phyloP scores from a whole-genome alignment of 2,797 vertebrate genomes.

The Neosalanx taihuensis region DNA sequence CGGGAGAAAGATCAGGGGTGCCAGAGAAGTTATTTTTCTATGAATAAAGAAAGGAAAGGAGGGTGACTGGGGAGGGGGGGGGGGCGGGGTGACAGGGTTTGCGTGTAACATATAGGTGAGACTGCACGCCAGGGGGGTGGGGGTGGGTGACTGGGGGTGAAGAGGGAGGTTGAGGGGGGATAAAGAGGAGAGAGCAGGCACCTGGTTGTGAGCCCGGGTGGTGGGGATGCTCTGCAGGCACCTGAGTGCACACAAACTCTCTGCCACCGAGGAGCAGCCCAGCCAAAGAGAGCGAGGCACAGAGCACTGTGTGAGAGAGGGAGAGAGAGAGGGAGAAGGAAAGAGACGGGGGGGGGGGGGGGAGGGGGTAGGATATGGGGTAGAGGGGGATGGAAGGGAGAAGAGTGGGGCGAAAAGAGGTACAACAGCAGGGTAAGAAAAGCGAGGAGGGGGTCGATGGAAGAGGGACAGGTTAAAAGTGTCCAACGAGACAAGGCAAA shows the following conservation, averaged over 20 bases:
- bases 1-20: conserved; percentile 25
- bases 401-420: conserved; percentile 55
- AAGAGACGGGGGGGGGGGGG: conserved; percentile 79
- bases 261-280: conserved; percentile 99
- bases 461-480: conserved; percentile 45
- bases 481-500: conserved; percentile 24
- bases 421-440: conserved; percentile 32
- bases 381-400: conserved; percentile 51
- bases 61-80: conserved; percentile 46
- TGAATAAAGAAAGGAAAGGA: conserved; percentile 44
- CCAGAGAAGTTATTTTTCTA: conserved; percentile 49
- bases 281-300: conserved; percentile 99
- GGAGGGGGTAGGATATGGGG: conserved; percentile 47
- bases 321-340: conserved; percentile 84
- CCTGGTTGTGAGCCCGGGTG: conserved; percentile 94
- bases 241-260: conserved; percentile 99
- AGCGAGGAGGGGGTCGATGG: conserved; percentile 26
- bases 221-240: conserved; percentile 99
- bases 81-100: conserved; percentile 39
- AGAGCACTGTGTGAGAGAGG: conserved; percentile 99
- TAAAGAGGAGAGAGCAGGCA: conserved; percentile 88
- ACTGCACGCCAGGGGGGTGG: conserved; percentile 50
- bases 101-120: conserved; percentile 49
- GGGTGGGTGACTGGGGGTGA: conserved; percentile 46
- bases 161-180: conserved; percentile 60